These are phyloP conservation scores for Tapirus terrestris DNA, from an alignment of 2,113 vertebrate species.

Conservation along the genomic window DNA sequence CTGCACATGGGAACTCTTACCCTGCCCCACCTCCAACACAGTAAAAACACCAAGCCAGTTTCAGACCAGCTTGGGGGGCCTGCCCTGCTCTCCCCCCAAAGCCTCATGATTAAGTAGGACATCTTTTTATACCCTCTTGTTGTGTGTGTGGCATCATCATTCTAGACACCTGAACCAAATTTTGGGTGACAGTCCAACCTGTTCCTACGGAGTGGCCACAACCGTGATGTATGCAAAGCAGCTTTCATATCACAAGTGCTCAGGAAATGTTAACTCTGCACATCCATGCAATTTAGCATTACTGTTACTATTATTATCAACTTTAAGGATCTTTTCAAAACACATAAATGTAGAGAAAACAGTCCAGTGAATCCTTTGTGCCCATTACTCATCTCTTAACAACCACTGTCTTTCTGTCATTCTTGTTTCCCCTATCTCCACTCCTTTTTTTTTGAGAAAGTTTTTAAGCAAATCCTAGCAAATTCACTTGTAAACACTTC, in stretches of 20 bases:
- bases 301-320: background rate
- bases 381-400: background rate
- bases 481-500: background rate
- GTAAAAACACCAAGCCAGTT: background rate
- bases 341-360: background rate
- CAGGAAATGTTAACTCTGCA: background rate
- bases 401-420: background rate
- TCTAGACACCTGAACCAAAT: background rate
- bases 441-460: background rate
- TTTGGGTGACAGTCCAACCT: background rate
- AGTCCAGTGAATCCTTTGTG: background rate
- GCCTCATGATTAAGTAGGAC: background rate
- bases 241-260: background rate
- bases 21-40: background rate
- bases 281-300: background rate
- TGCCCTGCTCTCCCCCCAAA: background rate
- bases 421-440: background rate
- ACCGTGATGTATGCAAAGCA: background rate
- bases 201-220: background rate
- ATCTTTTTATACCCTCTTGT: background rate
- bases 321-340: background rate
- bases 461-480: conserved; percentile 2
- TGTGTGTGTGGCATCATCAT: background rate
- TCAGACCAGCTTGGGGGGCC: background rate
- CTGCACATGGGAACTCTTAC: background rate